Evolutionary conservation across 2,797 vertebrate genomes (phyloP).

Genomic region (Prunella strophiata): DNA sequence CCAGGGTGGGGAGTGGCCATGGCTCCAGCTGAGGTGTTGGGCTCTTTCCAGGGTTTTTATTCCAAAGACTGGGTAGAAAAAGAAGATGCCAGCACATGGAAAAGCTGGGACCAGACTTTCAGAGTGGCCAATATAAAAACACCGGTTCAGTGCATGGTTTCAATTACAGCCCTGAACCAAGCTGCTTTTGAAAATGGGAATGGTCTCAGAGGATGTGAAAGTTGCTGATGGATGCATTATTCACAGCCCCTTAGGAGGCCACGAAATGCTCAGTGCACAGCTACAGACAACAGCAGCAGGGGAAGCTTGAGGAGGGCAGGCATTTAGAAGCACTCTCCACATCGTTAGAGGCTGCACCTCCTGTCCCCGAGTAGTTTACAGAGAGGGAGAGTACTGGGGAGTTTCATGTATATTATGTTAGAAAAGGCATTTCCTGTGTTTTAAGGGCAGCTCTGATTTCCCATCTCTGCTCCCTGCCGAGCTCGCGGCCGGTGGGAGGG

Average conservation of each 20-base stretch:
- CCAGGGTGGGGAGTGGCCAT: fast-evolving
- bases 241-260: neutral
- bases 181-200: neutral
- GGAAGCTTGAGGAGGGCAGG: neutral
- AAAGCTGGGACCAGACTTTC: neutral
- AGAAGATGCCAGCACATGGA: neutral
- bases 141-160: neutral
- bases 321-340: neutral
- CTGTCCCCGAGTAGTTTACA: neutral
- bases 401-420: neutral
- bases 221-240: neutral
- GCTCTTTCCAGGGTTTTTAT: neutral
- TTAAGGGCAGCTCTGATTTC: conserved; percentile 32
- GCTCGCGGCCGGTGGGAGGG: neutral
- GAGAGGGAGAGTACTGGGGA: neutral
- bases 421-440: neutral
- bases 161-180: neutral
- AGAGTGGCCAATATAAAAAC: neutral
- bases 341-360: neutral
- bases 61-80: neutral
- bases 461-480: neutral
- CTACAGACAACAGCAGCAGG: neutral
- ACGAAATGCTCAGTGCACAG: neutral
- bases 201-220: neutral
- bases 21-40: neutral